Conservation (phyloP, 2,888 invertebrate species). For the Cerastoderma edule region DNA sequence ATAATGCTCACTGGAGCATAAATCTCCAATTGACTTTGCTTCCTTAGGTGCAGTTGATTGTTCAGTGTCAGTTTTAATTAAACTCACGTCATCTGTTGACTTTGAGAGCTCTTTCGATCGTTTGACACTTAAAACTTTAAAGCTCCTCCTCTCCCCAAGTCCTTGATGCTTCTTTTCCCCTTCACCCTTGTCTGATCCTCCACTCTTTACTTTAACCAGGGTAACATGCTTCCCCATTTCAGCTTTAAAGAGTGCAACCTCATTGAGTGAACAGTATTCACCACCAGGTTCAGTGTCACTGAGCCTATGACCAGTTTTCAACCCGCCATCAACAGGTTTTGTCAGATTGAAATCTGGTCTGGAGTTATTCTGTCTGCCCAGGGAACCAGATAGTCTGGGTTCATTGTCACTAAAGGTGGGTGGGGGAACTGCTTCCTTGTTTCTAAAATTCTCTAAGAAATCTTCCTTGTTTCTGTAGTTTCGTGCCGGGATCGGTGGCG, state of each 20-base stretch:
- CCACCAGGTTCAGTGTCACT: constrained; percentile 34
- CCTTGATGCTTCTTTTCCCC: neutral
- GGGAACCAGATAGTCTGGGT: constrained; percentile 35
- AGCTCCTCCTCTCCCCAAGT: constrained; percentile 10
- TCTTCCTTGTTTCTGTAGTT: constrained; percentile 23
- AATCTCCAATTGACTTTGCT: constrained; percentile 23
- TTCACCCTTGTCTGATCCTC: constrained; percentile 17
- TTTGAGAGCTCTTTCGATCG: constrained; percentile 42
- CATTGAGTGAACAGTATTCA: constrained; percentile 49
- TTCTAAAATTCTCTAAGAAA: constrained; percentile 13
- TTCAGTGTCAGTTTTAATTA: neutral
- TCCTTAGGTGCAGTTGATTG: constrained; percentile 16
- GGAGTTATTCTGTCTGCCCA: constrained; percentile 14
- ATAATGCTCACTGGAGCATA: constrained; percentile 19
- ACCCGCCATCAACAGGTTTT: constrained; percentile 16
- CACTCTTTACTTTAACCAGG: constrained; percentile 35
- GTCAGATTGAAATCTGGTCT: no score
- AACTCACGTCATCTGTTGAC: constrained; percentile 34
- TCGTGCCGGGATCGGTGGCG: constrained; percentile 16
- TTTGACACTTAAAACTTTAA: constrained; percentile 30
- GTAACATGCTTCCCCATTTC: constrained; percentile 39
- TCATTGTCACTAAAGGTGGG: constrained; percentile 46
- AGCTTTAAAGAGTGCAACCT: constrained; percentile 9
- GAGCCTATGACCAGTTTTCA: constrained; percentile 8
- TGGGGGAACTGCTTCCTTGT: constrained; percentile 21